Base-by-base conservation (phyloP, 2,888 invertebrate species). In the Drosophila paucipuncta region DNA sequence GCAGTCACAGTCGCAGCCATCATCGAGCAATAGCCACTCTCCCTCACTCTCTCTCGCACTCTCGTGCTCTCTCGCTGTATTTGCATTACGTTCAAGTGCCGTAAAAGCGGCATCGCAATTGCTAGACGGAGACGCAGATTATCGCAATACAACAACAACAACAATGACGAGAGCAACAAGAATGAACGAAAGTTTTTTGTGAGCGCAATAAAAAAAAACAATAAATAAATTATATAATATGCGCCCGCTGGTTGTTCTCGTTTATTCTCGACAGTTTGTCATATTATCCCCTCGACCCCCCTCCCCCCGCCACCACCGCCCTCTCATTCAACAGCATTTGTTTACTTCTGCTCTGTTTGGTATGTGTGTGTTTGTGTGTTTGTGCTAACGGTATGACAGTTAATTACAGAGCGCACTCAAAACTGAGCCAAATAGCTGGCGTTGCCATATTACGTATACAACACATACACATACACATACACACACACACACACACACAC, bases 171-270 rank as follows among this genome's bases (percentile, higher is more conserved):
- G 28, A 54, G 35, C 53, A 63, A 58, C 43, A 73, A 57, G 39
- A 57, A 43, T 47, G 41, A 57, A 33, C 50, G 54, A 63, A 52
- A 55, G 57, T 53, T 53, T 60, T 57, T 60, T 60, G 39, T 41
- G 39, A 68, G 76, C 71, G 41, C 64, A 72, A 79, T 62, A 33
- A 7, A 18, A 25, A 16, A 57, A 80, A 68, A 80, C 62, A 73
- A 78, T 80, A 78, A 78, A 80, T 78, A 78, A 78, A 80, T 78
- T 78, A 78, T 78, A 78, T 78, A 78, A 78, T 78, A 72, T 65
- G 66, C 50, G 75, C 47, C 39, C 57, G 72, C 67, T 65, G 60
- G 61, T 76, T 60, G 65, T 50, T 65, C 64, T 50, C 62, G 47
- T 68, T 79, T 61, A 66, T 65, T 68, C 55, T 62, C 33, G 50